A percentile compares a stretch with the other conserved stretches of the same genome.
phyloP scores from a whole-genome alignment of 1,140 invertebrate species.

The Brachionus paranguensis region DNA sequence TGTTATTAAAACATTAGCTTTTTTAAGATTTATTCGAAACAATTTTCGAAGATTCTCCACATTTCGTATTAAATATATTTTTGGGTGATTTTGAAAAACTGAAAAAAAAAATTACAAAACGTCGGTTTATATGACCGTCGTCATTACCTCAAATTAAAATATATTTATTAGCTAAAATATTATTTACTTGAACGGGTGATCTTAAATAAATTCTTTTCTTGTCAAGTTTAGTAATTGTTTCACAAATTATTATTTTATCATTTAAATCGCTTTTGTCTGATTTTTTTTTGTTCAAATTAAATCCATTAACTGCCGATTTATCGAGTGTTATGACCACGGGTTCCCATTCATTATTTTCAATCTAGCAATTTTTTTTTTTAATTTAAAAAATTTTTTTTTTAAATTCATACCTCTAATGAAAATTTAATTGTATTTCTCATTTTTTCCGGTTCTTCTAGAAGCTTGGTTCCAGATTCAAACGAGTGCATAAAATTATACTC shows the following conservation, averaged over 20 bases:
- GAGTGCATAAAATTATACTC: neutral
- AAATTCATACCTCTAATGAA: neutral
- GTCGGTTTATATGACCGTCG: too few species aligned
- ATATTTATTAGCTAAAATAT: too few species aligned
- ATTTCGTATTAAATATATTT: too few species aligned
- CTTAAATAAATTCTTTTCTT: conserved; percentile 34
- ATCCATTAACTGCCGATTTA: neutral
- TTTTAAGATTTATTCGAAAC: too few species aligned
- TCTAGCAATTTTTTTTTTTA: neutral
- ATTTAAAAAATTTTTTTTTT: neutral
- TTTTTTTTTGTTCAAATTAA: neutral
- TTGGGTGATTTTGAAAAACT: too few species aligned
- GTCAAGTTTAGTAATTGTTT: conserved; percentile 26
- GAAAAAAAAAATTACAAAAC: too few species aligned
- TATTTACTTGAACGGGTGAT: conserved; percentile 11
- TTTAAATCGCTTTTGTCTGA: neutral
- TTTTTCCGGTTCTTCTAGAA: conserved; percentile 10
- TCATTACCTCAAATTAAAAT: too few species aligned
- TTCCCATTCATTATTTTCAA: conserved; percentile 2
- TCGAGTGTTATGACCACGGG: neutral
- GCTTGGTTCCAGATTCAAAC: neutral
- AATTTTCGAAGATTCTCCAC: too few species aligned
- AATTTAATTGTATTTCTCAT: neutral
- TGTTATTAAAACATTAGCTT: too few species aligned
- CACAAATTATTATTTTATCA: conserved; percentile 25